These are phyloP conservation scores for Lepisosteus osseus DNA, from an alignment of 2,113 vertebrate genomes.

Conservation along the genomic window DNA sequence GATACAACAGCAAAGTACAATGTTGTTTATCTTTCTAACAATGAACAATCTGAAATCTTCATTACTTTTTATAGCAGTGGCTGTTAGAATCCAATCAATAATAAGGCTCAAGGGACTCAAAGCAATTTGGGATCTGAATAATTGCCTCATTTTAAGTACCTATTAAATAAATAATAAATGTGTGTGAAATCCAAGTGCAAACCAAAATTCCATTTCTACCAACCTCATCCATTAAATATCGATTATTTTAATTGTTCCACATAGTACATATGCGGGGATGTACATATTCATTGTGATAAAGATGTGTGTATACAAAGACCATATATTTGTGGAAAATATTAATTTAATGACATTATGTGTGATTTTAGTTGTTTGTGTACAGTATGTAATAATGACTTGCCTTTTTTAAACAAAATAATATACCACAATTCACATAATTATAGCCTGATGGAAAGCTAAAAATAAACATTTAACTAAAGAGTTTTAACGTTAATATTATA, in stretches of 20 bases:
- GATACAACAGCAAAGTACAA: slow-evolving; percentile 1
- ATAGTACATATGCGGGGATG: background rate
- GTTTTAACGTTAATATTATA: too few relatives aligned
- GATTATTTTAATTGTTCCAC: background rate
- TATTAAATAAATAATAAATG: slow-evolving; percentile 2
- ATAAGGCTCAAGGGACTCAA: background rate
- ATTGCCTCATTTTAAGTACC: background rate
- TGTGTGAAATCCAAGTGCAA: slow-evolving; percentile 6
- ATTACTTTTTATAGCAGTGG: slow-evolving; percentile 2
- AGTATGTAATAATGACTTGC: too few relatives aligned
- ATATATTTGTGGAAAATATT: too few relatives aligned
- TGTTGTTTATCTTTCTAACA: slow-evolving; percentile 1
- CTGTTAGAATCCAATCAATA: background rate
- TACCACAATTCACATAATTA: too few relatives aligned
- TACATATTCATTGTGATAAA: background rate
- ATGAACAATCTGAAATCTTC: slow-evolving; percentile 3
- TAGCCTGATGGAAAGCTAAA: too few relatives aligned
- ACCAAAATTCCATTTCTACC: background rate
- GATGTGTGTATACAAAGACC: too few relatives aligned
- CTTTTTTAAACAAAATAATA: too few relatives aligned
- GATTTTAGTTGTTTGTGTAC: too few relatives aligned
- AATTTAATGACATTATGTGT: too few relatives aligned
- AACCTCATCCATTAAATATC: slow-evolving; percentile 1
- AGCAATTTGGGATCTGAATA: slow-evolving; percentile 6
- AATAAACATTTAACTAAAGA: too few relatives aligned